A percentile compares a stretch with the other conserved stretches of the same genome.
Conservation (phyloP, 1,140 invertebrate species). For the Eriosoma lanigerum region DNA sequence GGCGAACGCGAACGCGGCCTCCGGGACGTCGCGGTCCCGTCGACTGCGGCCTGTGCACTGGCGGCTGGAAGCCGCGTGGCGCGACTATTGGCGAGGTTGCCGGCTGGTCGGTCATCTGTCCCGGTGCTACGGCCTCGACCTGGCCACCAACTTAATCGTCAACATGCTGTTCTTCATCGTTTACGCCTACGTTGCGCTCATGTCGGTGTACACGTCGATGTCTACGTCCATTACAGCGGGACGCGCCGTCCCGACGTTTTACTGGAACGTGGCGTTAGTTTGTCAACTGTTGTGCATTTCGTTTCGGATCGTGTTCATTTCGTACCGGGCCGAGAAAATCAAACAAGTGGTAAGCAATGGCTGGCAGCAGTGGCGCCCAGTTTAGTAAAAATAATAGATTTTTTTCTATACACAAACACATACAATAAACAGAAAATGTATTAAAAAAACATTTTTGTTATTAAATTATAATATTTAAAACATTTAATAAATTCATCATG, state of each 20-base stretch:
- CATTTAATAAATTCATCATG: no score
- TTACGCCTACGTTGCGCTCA: not conserved
- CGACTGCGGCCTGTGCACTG: not conserved
- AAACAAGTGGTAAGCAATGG: not conserved
- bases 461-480: no score
- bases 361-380: not conserved
- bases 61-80: not conserved
- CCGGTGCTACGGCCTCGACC: not conserved
- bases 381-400: no score
- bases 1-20: no score
- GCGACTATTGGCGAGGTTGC: constrained; percentile 5
- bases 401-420: no score
- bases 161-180: not conserved
- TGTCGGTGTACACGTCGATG: not conserved
- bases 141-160: not conserved
- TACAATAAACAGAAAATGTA: no score
- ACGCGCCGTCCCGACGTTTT: not conserved
- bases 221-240: no score
- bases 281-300: not conserved
- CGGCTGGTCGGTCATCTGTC: not conserved
- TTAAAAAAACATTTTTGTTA: no score
- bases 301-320: constrained; percentile 11
- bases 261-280: not conserved
- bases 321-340: constrained; percentile 20
- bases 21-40: not conserved